Evolutionary conservation across 2,888 invertebrate species (phyloP).

Genomic region (Steinernema scapterisci): DNA sequence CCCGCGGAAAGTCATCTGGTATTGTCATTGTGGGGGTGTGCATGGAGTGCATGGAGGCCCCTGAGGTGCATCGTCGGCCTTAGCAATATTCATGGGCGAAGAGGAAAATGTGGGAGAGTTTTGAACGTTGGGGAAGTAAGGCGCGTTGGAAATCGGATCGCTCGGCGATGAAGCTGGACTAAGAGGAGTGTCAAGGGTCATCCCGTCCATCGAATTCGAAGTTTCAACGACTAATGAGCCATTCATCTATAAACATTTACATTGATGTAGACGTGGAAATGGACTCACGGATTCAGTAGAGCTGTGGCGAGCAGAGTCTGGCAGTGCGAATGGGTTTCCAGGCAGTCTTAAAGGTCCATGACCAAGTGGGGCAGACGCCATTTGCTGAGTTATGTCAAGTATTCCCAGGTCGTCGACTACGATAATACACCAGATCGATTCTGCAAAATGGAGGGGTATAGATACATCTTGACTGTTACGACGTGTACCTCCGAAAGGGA

Average conservation of each 20-base stretch:
- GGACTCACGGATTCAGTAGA: not conserved
- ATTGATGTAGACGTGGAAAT: too few relatives aligned
- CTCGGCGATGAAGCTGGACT: not conserved
- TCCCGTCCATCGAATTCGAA: slow-evolving; percentile 13
- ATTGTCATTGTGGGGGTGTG: slow-evolving; percentile 33
- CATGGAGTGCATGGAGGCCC: slow-evolving; percentile 35
- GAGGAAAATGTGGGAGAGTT: not conserved
- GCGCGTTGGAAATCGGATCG: not conserved
- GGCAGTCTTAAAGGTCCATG: not conserved
- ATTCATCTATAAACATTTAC: slow-evolving; percentile 1
- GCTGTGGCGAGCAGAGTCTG: not conserved
- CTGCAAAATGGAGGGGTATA: slow-evolving; percentile 69
- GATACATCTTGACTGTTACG: not conserved
- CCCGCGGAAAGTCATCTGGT: not conserved
- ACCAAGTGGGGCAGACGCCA: slow-evolving; percentile 68
- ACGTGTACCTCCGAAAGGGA: slow-evolving; percentile 84
- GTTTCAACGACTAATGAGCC: slow-evolving; percentile 13
- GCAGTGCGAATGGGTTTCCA: slow-evolving; percentile 14
- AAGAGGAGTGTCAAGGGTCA: slow-evolving; percentile 1
- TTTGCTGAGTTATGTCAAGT: slow-evolving; percentile 80
- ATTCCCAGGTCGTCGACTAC: slow-evolving; percentile 82
- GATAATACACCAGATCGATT: slow-evolving; percentile 81
- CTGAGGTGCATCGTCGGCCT: slow-evolving; percentile 12
- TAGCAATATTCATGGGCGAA: slow-evolving; percentile 1
- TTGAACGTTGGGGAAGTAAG: not conserved